These are phyloP conservation scores for Amphipoea oculea DNA, from an alignment of 2,888 invertebrate species.

Conservation along the genomic window DNA sequence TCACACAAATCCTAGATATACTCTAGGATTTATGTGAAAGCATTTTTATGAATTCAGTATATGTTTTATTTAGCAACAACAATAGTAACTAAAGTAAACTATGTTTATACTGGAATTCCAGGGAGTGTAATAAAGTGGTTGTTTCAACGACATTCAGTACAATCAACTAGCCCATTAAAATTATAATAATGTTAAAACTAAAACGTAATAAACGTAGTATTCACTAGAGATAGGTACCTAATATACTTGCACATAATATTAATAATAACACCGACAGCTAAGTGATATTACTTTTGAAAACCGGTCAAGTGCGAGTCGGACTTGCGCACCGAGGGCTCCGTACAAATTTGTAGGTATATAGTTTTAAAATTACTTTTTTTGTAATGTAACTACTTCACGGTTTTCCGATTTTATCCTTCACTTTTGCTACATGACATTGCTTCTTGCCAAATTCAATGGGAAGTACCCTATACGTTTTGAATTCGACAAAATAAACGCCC, in stretches of 20 bases:
- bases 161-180: slow-evolving; percentile 37
- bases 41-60: background rate
- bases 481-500: too few species aligned
- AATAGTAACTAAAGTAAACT: background rate
- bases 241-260: background rate
- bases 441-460: too few species aligned
- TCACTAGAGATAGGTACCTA: slow-evolving; percentile 5
- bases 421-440: too few species aligned
- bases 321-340: too few species aligned
- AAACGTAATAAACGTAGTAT: slow-evolving; percentile 17
- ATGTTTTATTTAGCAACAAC: background rate
- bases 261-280: background rate
- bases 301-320: too few species aligned
- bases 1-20: too few species aligned
- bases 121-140: slow-evolving; percentile 38
- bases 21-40: too few species aligned
- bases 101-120: background rate
- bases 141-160: slow-evolving; percentile 31
- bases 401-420: too few species aligned
- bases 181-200: slow-evolving; percentile 20
- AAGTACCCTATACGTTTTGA: too few species aligned
- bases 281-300: slow-evolving; percentile 1
- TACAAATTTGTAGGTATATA: too few species aligned
- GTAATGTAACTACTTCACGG: too few species aligned
- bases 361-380: too few species aligned